Conservation (phyloP, 35 echinoderm and acorn worm genomes). For the Stichopus chloronotus region DNA sequence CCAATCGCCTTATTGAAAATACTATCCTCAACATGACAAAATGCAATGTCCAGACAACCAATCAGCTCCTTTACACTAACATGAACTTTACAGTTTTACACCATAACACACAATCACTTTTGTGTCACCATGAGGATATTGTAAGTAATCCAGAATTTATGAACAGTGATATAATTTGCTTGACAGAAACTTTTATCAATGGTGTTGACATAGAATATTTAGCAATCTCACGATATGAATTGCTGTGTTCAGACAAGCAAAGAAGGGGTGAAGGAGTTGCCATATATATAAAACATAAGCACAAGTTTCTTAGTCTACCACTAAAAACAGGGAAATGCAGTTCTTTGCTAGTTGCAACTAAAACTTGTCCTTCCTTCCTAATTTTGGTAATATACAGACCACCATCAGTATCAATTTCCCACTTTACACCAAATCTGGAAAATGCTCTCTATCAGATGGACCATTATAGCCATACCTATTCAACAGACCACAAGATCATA, state of each 20-base stretch:
- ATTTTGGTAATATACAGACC: constrained; percentile 21
- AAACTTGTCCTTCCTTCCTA: constrained; percentile 8
- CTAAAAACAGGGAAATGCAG: constrained; percentile 5
- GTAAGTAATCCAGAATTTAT: constrained; percentile 29
- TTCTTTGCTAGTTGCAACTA: constrained; percentile 16
- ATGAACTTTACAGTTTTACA: background rate
- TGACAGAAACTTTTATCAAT: constrained; percentile 53
- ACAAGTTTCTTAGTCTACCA: background rate
- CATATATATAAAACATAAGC: constrained; percentile 25
- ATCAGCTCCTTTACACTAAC: background rate
- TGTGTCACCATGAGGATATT: constrained; percentile 40
- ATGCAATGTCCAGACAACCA: background rate
- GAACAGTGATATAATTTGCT: constrained; percentile 53
- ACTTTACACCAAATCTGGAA: background rate
- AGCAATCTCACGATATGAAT: background rate
- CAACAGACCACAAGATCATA: constrained; percentile 15
- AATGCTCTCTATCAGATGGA: background rate
- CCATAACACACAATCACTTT: constrained; percentile 64
- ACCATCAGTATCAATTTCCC: background rate
- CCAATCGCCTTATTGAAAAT: background rate
- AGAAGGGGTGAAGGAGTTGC: constrained; percentile 21
- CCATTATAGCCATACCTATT: background rate
- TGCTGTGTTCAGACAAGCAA: background rate
- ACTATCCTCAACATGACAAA: background rate
- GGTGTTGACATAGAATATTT: background rate